Conservation (phyloP, 2,797 vertebrate species). For the Manis pentadactyla region DNA sequence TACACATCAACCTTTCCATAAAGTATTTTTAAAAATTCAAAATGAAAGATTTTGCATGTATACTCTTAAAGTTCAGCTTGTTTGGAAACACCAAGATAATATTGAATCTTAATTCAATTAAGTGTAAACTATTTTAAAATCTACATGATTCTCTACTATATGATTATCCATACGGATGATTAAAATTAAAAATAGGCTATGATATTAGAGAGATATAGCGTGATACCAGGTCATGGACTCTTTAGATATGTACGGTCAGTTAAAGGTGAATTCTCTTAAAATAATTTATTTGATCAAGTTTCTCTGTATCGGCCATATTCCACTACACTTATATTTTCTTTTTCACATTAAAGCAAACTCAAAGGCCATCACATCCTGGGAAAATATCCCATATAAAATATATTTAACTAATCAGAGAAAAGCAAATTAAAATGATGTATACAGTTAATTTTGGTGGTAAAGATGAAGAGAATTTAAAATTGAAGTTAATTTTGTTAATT, state of each 20-base stretch:
- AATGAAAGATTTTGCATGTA: background rate
- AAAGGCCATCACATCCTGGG: background rate
- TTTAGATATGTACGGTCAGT: background rate
- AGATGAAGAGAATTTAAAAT: background rate
- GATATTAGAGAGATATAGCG: background rate
- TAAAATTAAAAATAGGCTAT: background rate
- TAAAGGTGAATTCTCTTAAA: slow-evolving; percentile 19
- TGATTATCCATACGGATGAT: background rate
- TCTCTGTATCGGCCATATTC: background rate
- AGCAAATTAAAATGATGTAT: background rate
- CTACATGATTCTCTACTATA: background rate
- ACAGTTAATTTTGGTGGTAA: background rate
- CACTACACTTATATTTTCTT: background rate
- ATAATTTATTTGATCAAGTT: slow-evolving; percentile 34
- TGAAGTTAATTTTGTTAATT: no score
- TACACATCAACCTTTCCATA: background rate
- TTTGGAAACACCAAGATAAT: background rate
- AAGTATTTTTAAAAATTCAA: background rate
- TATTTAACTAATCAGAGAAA: background rate
- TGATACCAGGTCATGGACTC: background rate
- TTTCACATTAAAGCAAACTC: background rate
- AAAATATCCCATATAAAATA: background rate
- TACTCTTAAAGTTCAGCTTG: slow-evolving; percentile 21
- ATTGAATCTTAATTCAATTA: background rate
- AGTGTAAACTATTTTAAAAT: background rate